Conservation (phyloP, 2,797 vertebrate genomes). For the Denticeps clupeoides region DNA sequence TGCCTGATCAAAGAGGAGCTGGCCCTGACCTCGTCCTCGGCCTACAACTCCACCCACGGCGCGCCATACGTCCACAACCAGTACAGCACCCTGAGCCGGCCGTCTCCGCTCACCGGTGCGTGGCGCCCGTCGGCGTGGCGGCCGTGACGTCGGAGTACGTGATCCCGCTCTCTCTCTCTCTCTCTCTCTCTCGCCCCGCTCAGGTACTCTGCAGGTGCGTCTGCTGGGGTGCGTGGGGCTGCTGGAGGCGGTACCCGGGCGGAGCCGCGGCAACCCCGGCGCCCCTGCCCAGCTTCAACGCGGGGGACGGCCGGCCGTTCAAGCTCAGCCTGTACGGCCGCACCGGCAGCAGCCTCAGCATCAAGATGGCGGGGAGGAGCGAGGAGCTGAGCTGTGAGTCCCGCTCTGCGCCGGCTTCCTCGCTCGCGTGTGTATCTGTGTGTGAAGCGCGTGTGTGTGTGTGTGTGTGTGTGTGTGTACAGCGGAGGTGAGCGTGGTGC, state of each 20-base stretch:
- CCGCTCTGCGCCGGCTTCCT: background rate
- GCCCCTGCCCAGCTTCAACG: conserved; percentile 61
- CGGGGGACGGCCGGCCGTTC: conserved; percentile 70
- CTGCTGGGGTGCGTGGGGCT: conserved; percentile 73
- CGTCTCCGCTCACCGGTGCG: conserved; percentile 87
- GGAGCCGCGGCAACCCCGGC: conserved; percentile 54
- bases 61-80: conserved; percentile 87
- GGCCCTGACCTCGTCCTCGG: conserved; percentile 77
- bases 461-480: too few species aligned
- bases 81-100: conserved; percentile 89
- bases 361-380: conserved; percentile 65
- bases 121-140: background rate
- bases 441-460: too few species aligned
- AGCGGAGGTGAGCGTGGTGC: conserved; percentile 79
- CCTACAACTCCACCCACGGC: conserved; percentile 82
- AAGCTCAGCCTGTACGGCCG: conserved; percentile 76
- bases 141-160: too few species aligned
- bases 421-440: conserved; percentile 43
- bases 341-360: conserved; percentile 70
- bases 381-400: conserved; percentile 73
- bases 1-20: conserved; percentile 88
- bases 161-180: too few species aligned
- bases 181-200: background rate
- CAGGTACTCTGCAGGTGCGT: conserved; percentile 61
- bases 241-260: conserved; percentile 74